Evolutionary conservation across 2,797 vertebrate genomes (phyloP), one percentile per base, ranked within the genome.

Genomic region (Ibycter americanus): DNA sequence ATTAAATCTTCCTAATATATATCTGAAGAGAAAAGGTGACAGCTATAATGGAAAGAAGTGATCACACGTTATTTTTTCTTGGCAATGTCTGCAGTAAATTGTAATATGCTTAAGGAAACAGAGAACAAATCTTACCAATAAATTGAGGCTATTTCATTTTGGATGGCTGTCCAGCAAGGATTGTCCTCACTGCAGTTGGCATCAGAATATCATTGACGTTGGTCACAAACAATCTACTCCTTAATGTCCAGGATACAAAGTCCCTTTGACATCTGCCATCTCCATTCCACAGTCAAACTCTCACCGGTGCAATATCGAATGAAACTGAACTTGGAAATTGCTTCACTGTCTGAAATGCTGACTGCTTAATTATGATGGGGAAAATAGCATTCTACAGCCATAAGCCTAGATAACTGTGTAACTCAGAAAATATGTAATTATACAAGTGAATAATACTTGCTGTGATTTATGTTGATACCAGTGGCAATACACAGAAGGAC

Each of bases 251-350:
- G 77, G 76, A 59, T 80, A 68, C 84, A 87, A 87, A 93, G 72
- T 52, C 77, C 26, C 55, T 93, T 84, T 95, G 93, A 94, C 89
- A 87, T 89, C 86, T 96, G 88, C 90, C 66, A 8, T 84, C 58
- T 90, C 77, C 0, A 0, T 92, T 96, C 66, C 5, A 3, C 73
- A 55, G 66, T 62, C 55, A 47, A 22, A 38, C 25, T 80, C 88
- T 92, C 58, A 4, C 67, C 79, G 67, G 27, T 73, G 55, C 70
- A 82, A 11, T 90, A 83, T 52, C 3, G 0, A 12, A 59, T 84
- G 70, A 84, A 89, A 95, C 44, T 95, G 92, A 90, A 79, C 86
- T 92, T 76, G 86, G 51, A 89, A 52, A 94, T 95, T 59, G 81
- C 66, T 87, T 89, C 47, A 12, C 42, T 79, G 82, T 83, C 74